phyloP scores from a whole-genome alignment of 2,888 invertebrate genomes.

The Drosophila emarginata region DNA sequence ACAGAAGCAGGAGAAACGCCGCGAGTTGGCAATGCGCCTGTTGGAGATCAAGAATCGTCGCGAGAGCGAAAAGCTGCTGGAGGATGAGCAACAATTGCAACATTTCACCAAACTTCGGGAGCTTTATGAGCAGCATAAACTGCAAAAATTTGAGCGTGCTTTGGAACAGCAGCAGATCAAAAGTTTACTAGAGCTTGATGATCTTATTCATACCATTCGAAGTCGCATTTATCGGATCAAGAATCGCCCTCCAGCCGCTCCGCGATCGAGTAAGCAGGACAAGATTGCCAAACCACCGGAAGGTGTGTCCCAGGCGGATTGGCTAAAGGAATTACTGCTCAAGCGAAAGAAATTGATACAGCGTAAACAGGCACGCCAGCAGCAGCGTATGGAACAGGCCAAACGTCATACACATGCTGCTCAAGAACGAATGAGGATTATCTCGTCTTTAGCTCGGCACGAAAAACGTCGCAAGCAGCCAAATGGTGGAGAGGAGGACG shows the following conservation, averaged over 20 bases:
- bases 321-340: constrained; percentile 75
- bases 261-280: constrained; percentile 62
- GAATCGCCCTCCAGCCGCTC: constrained; percentile 46
- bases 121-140: constrained; percentile 89
- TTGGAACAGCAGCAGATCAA: constrained; percentile 89
- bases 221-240: constrained; percentile 86
- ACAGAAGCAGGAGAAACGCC: constrained; percentile 93
- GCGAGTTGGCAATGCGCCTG: constrained; percentile 91
- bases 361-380: constrained; percentile 88
- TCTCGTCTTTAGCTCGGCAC: constrained; percentile 92
- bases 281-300: constrained; percentile 79
- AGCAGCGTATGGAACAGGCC: constrained; percentile 93
- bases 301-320: constrained; percentile 74
- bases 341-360: constrained; percentile 85
- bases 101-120: constrained; percentile 90
- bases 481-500: constrained; percentile 84
- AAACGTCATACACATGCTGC: constrained; percentile 95
- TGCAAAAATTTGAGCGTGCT: constrained; percentile 88
- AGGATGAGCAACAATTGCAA: constrained; percentile 93
- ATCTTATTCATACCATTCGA: constrained; percentile 80
- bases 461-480: constrained; percentile 83
- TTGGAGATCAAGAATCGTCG: constrained; percentile 95
- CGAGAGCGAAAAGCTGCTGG: constrained; percentile 92
- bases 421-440: constrained; percentile 96
- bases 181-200: constrained; percentile 90